Conservation (phyloP, 2,797 vertebrate genomes). For the Artibeus jamaicensis region DNA sequence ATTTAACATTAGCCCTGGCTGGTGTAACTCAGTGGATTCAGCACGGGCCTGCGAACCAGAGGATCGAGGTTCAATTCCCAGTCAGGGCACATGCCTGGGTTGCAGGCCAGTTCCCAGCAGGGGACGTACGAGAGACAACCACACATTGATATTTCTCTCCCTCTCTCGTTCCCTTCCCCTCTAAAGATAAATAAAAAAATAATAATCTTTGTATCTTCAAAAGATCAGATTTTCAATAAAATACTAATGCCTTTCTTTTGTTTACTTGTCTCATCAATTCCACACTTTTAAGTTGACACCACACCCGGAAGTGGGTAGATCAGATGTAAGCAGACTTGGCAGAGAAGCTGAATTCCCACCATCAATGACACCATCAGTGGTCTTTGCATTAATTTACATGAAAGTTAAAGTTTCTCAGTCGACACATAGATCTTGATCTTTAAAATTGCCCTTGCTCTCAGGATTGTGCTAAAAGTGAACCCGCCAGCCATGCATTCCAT, state of each 20-base stretch:
- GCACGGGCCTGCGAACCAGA: too few relatives aligned
- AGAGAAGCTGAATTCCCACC: not conserved
- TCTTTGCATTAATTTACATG: not conserved
- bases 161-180: too few relatives aligned
- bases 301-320: not conserved
- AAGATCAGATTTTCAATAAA: not conserved
- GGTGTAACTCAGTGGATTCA: too few relatives aligned
- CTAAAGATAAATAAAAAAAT: too few relatives aligned
- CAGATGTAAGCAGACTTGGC: not conserved
- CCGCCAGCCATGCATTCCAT: slow-evolving; percentile 96
- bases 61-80: too few relatives aligned
- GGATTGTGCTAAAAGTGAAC: slow-evolving; percentile 95
- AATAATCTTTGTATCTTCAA: not conserved
- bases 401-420: not conserved
- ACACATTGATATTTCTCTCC: too few relatives aligned
- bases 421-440: slow-evolving; percentile 10
- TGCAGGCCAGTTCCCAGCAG: too few relatives aligned
- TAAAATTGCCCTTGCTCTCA: slow-evolving; percentile 76
- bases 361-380: not conserved
- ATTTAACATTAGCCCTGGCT: not conserved
- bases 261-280: not conserved
- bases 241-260: not conserved
- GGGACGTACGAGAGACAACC: too few relatives aligned
- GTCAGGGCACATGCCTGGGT: too few relatives aligned
- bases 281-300: not conserved